Conservation (phyloP, 2,888 invertebrate genomes). For the Xestia ashworthii region DNA sequence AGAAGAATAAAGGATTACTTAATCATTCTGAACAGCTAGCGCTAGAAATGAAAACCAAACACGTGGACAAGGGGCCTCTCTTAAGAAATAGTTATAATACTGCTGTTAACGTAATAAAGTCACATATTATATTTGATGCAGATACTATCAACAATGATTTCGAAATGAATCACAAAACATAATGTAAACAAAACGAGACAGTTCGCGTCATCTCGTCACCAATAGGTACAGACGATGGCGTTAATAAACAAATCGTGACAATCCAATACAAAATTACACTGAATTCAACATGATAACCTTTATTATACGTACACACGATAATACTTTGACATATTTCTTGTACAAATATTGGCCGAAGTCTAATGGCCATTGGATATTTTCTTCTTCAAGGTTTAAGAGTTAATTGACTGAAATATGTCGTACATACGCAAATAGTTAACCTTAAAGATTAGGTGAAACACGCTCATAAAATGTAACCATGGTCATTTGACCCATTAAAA, state of each 20-base stretch:
- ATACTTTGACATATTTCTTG: constrained; percentile 45
- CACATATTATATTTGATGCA: constrained; percentile 32
- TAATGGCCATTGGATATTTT: constrained; percentile 34
- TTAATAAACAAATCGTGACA: constrained; percentile 69
- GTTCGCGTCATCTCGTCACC: constrained; percentile 29
- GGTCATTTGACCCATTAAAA: constrained; percentile 29
- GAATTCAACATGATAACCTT: constrained; percentile 63
- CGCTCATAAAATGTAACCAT: constrained; percentile 18
- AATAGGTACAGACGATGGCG: constrained; percentile 37
- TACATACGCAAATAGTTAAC: constrained; percentile 20
- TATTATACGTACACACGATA: constrained; percentile 48
- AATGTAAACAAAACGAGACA: constrained; percentile 47
- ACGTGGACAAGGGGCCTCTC: not conserved
- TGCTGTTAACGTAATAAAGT: constrained; percentile 17
- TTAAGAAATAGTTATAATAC: constrained; percentile 9
- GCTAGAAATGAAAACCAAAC: not conserved
- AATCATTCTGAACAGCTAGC: not conserved
- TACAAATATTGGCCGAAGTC: constrained; percentile 44
- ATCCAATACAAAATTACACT: constrained; percentile 65
- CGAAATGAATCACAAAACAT: constrained; percentile 46
- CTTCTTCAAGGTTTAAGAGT: constrained; percentile 22
- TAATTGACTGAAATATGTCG: constrained; percentile 29
- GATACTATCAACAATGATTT: constrained; percentile 39
- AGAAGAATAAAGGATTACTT: not conserved
- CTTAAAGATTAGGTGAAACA: constrained; percentile 25